These are phyloP conservation scores for Micrastur ruficollis DNA, from an alignment of 2,797 vertebrate species.

Conservation along the genomic window DNA sequence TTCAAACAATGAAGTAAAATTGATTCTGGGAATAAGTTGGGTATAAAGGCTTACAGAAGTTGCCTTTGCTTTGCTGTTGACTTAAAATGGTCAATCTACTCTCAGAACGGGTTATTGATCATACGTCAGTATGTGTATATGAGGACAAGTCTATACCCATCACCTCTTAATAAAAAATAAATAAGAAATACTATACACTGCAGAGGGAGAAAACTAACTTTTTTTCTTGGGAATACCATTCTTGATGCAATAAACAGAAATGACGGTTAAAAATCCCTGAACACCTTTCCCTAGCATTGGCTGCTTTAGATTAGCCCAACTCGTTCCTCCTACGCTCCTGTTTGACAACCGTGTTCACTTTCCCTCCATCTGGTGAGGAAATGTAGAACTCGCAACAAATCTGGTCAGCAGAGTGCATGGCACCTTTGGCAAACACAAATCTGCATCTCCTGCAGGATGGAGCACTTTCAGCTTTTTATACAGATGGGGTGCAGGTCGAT, in stretches of 20 bases:
- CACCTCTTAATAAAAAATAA: background rate
- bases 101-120: background rate
- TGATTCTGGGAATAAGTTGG: background rate
- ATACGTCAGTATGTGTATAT: background rate
- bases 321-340: background rate
- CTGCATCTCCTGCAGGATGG: background rate
- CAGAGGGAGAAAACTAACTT: background rate
- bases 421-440: background rate
- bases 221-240: background rate
- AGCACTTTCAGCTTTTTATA: background rate
- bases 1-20: background rate
- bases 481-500: background rate
- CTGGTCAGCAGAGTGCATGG: background rate
- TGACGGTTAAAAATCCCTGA: background rate
- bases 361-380: background rate
- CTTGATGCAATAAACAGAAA: background rate
- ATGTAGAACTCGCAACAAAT: rapidly evolving
- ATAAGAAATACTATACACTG: background rate
- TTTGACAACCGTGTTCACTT: background rate
- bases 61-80: background rate
- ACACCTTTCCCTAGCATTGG: background rate
- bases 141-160: background rate
- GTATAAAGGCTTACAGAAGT: background rate
- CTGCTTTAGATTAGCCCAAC: background rate
- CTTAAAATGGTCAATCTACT: background rate